These are phyloP conservation scores for Tetranychus piercei DNA, from an alignment of 2,888 invertebrate genomes.

Conservation along the genomic window DNA sequence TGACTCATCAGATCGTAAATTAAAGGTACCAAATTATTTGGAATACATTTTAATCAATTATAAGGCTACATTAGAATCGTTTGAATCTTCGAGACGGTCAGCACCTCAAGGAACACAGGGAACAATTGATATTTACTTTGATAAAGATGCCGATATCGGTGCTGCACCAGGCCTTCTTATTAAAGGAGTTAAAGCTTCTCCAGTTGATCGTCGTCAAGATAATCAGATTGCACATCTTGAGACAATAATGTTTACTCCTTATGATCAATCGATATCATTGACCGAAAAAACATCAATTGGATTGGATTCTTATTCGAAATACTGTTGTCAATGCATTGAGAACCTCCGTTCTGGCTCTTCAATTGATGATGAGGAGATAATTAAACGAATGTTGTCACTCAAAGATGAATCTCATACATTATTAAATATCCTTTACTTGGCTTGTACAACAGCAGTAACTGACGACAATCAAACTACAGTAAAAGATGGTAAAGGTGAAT, in stretches of 20 bases:
- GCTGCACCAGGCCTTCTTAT: slow-evolving; percentile 68
- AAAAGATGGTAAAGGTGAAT: neutral
- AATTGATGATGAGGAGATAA: slow-evolving; percentile 37
- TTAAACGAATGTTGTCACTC: neutral
- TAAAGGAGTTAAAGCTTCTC: slow-evolving; percentile 66
- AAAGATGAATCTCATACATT: neutral
- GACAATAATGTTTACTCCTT: too few relatives aligned
- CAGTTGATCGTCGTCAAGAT: too few relatives aligned
- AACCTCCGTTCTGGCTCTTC: too few relatives aligned
- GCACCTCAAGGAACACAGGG: neutral
- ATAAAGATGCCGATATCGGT: slow-evolving; percentile 34
- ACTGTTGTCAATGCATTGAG: too few relatives aligned
- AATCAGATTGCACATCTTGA: too few relatives aligned
- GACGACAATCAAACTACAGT: neutral
- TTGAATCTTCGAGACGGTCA: slow-evolving; percentile 18
- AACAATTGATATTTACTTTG: slow-evolving; percentile 15
- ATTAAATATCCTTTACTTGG: neutral
- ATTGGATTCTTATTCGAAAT: too few relatives aligned
- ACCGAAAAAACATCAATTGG: too few relatives aligned
- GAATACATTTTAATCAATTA: slow-evolving; percentile 19
- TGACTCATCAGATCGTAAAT: slow-evolving; percentile 26
- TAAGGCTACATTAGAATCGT: slow-evolving; percentile 7
- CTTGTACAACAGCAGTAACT: neutral
- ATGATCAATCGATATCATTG: too few relatives aligned
- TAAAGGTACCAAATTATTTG: slow-evolving; percentile 34